These are phyloP conservation scores for Leptopterna dolabrata DNA, from an alignment of 2,888 invertebrate species.

Conservation along the genomic window DNA sequence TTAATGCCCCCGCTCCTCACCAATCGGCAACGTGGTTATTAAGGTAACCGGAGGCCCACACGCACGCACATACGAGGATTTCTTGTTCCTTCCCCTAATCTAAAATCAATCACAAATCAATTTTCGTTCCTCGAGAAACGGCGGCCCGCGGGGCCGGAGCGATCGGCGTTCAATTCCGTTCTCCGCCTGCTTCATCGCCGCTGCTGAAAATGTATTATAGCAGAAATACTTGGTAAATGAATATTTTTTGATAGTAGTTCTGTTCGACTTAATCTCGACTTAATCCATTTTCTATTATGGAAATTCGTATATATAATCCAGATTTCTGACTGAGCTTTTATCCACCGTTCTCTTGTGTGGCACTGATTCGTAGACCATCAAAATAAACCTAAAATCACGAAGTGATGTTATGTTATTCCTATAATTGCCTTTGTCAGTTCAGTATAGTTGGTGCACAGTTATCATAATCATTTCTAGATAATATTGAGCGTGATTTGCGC, in stretches of 20 bases:
- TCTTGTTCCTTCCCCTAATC: slow-evolving; percentile 14
- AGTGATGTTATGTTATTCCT: too few relatives aligned
- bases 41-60: slow-evolving; percentile 8
- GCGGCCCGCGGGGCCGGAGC: neutral
- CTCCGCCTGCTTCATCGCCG: neutral
- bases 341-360: too few relatives aligned
- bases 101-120: slow-evolving; percentile 56
- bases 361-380: too few relatives aligned
- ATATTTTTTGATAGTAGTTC: neutral
- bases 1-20: neutral
- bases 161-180: neutral
- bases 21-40: slow-evolving; percentile 35
- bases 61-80: slow-evolving; percentile 27
- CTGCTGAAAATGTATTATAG: neutral
- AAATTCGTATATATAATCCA: too few relatives aligned
- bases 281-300: too few relatives aligned
- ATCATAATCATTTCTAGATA: too few relatives aligned
- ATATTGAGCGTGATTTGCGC: too few relatives aligned
- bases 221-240: neutral
- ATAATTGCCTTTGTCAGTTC: too few relatives aligned
- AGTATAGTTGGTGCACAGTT: too few relatives aligned
- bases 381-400: too few relatives aligned
- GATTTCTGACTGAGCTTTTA: too few relatives aligned
- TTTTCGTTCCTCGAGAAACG: slow-evolving; percentile 31
- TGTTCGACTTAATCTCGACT: neutral